Evolutionary conservation across 2,113 vertebrate species (phyloP), one percentile per base, ranked within the genome.

Genomic region (Heterotis niloticus): DNA sequence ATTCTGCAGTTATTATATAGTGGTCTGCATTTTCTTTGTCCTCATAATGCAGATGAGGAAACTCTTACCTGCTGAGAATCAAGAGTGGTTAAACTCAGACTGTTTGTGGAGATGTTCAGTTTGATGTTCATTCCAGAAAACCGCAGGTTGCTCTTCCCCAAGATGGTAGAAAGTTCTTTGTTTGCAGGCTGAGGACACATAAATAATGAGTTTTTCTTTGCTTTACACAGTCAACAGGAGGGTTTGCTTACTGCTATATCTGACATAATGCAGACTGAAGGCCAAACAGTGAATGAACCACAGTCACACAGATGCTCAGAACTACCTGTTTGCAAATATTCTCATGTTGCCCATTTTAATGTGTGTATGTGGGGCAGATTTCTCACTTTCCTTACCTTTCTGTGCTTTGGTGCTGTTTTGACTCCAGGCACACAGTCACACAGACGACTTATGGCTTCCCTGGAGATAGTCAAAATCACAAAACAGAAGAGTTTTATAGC

Each of bases 401-500:
- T 85, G 79, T 89, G 94, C 85, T 93, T 96, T 83, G 89, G 76
- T 81, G 90, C 87, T 87, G 92, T 93, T 16, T 91, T 94, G 81
- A 89, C 87, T 81, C 91, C 89, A 1, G 89, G 90, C 4, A 92
- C 91, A 85, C 90, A 93, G 85, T 95, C 94, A 89, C 96, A 96
- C 79, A 98, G 90, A 29, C 94, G 92, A 82, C 93, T 95, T 91
- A 98, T 98, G 84, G 96, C 96, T 92, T 98, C 96, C 89, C 96
- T 98, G 88, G 56, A 84, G 67, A 85, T 76, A 66, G 34, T 44
- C 34, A 7, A 17, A 72, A 80, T 84, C 83, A 81, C 81, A 74
- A 65, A 64, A 69, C 44, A 76, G 0, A 68, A 26, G 34, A 23
- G 17, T 51, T 10, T 20, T 28, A 29, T 14, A 44, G 34, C 3